Base-by-base conservation (phyloP, 37 sponge, comb jelly and placozoan genomes). In the Cliona cf. orientalis region DNA sequence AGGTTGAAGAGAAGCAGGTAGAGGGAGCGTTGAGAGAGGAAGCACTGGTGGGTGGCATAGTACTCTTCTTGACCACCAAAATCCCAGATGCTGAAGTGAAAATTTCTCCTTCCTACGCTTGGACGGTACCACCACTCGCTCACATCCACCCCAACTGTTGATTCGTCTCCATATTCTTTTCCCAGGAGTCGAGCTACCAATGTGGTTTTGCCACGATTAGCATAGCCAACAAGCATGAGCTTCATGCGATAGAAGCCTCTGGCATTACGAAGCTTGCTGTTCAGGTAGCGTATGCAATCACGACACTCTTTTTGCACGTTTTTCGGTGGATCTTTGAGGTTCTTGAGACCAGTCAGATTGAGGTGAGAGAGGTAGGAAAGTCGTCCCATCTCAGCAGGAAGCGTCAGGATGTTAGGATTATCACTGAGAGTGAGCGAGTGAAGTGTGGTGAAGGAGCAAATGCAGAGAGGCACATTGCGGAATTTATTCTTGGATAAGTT, bases 111-210 rank as follows among this genome's bases (percentile, higher is more conserved):
- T 14, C 81, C 75, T 12, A 78, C 26, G 29, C 79, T 43, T 11
- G 91, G 91, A n/a, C 42, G 68, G 78, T 46, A 90, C 23, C 39
- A 17, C 90, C 93, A 91, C 56, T 94, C 92, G 34, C 89, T 94
- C 17, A 97, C 83, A 71, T 94, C 90, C 35, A 97, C 90, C 0
- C 97, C 97, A 25, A 97, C 97, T 22, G 97, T 97, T n/a, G 97
- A 88, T 66, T 95, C 74, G 64, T 96, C 88, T 26, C 74, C 77
- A 58, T 75, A 79, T 12, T 88, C 84, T 28, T 67, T 78, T 0
- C 91, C 91, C 49, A 84, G 94, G 6, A 96, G 86, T 44, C 97
- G 89, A 29, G 78, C 86, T 21, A 97, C 94, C 22, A 97, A 72
- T 23, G 94, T 93, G 36, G 94, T 89, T 74, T 97, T 97, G 1